Conservation (phyloP, 2,888 invertebrate species). For the Chorisops tibialis region DNA sequence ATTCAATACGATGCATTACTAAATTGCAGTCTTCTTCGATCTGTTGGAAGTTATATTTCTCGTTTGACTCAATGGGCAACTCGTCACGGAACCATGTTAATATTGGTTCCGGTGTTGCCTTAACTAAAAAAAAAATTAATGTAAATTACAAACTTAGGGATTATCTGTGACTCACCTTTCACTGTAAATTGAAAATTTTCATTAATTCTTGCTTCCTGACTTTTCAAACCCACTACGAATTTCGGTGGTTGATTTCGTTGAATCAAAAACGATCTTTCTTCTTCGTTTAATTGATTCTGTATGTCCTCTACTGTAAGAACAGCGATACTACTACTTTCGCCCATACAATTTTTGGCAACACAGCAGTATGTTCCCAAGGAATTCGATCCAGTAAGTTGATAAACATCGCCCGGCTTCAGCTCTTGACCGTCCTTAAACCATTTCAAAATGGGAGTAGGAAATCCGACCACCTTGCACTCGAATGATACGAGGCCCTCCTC, state of each 20-base stretch:
- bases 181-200: constrained; percentile 77
- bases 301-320: constrained; percentile 88
- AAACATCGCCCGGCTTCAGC: constrained; percentile 86
- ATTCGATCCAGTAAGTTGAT: constrained; percentile 86
- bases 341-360: constrained; percentile 87
- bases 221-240: constrained; percentile 76
- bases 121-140: constrained; percentile 56
- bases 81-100: constrained; percentile 88
- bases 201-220: constrained; percentile 77
- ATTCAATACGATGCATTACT: constrained; percentile 70
- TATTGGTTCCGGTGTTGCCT: constrained; percentile 74
- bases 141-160: neutral
- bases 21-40: constrained; percentile 74
- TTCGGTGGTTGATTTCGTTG: constrained; percentile 81
- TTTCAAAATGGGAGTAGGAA: constrained; percentile 79
- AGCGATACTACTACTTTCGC: constrained; percentile 80
- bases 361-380: constrained; percentile 87
- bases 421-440: constrained; percentile 95
- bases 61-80: constrained; percentile 65
- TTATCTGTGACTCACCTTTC: constrained; percentile 58
- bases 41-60: constrained; percentile 65
- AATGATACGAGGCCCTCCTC: constrained; percentile 90
- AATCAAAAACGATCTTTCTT: constrained; percentile 62
- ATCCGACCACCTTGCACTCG: constrained; percentile 90
- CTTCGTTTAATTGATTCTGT: constrained; percentile 82